Evolutionary conservation across 1,140 invertebrate species (phyloP).

Genomic region (Vollenhovia emeryi): DNA sequence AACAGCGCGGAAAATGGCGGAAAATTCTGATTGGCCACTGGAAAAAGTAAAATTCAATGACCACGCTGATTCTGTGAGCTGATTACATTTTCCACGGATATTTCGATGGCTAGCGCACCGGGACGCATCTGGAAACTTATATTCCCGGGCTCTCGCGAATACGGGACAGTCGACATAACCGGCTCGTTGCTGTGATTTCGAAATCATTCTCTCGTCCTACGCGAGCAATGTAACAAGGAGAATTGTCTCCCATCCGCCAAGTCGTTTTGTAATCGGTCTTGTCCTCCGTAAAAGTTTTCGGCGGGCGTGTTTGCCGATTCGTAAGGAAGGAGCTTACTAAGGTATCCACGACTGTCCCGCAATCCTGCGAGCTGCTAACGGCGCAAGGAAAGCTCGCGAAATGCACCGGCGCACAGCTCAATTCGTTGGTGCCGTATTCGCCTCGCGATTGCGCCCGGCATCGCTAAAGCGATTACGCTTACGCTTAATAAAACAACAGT

Average conservation of each 20-base stretch:
- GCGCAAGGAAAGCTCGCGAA: conserved; percentile 9
- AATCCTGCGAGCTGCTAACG: background rate
- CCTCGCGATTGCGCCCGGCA: conserved; percentile 32
- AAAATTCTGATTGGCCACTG: conserved; percentile 23
- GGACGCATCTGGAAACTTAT: background rate
- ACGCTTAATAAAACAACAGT: conserved; percentile 66
- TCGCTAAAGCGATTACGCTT: conserved; percentile 62
- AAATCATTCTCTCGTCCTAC: background rate
- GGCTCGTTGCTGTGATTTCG: background rate
- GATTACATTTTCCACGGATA: conserved; percentile 41
- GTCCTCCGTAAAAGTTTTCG: conserved; percentile 12
- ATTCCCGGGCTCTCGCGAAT: background rate
- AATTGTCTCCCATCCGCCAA: background rate
- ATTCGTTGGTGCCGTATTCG: conserved; percentile 36
- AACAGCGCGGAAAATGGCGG: conserved; percentile 18
- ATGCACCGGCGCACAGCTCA: conserved; percentile 16
- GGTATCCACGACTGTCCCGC: conserved; percentile 3
- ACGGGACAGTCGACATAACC: background rate
- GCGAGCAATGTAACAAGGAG: background rate
- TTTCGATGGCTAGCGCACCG: background rate
- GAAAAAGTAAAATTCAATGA: conserved; percentile 15
- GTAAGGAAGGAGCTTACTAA: conserved; percentile 9
- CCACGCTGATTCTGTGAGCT: background rate
- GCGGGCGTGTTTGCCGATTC: background rate
- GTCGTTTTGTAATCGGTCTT: conserved; percentile 4